Conservation (phyloP, 1,140 invertebrate genomes). For the Platyura marginata region DNA sequence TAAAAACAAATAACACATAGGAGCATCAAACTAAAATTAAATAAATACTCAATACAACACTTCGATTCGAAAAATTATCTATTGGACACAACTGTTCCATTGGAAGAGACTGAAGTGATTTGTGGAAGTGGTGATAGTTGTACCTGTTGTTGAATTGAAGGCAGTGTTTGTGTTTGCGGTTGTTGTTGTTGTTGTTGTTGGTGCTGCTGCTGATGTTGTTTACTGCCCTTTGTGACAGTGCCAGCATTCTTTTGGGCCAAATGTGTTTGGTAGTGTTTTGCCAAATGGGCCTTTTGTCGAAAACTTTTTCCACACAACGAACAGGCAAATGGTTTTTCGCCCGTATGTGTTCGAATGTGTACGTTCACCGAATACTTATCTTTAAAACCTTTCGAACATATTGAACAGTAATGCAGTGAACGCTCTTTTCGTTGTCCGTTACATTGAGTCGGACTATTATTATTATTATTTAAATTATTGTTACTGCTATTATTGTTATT, state of each 20-base stretch:
- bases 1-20: too few relatives aligned
- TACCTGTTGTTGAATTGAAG: conserved; percentile 2
- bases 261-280: conserved; percentile 95
- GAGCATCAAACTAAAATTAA: too few relatives aligned
- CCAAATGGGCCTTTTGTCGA: conserved; percentile 89
- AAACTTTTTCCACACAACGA: conserved; percentile 78
- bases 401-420: conserved; percentile 74
- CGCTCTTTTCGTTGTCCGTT: conserved; percentile 56
- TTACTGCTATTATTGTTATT: conserved; percentile 15
- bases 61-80: too few relatives aligned
- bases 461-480: conserved; percentile 14
- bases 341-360: conserved; percentile 74
- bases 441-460: conserved; percentile 27
- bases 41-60: too few relatives aligned
- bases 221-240: conserved; percentile 7
- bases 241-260: conserved; percentile 50
- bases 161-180: conserved; percentile 3
- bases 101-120: neutral
- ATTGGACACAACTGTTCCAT: neutral
- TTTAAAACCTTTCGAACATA: conserved; percentile 84
- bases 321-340: conserved; percentile 76
- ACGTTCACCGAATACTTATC: conserved; percentile 88
- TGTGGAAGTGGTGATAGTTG: neutral
- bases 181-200: neutral
- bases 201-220: conserved; percentile 2